These are phyloP conservation scores for Leptoteleia sp. DNA, from an alignment of 1,140 invertebrate species.

Conservation along the genomic window DNA sequence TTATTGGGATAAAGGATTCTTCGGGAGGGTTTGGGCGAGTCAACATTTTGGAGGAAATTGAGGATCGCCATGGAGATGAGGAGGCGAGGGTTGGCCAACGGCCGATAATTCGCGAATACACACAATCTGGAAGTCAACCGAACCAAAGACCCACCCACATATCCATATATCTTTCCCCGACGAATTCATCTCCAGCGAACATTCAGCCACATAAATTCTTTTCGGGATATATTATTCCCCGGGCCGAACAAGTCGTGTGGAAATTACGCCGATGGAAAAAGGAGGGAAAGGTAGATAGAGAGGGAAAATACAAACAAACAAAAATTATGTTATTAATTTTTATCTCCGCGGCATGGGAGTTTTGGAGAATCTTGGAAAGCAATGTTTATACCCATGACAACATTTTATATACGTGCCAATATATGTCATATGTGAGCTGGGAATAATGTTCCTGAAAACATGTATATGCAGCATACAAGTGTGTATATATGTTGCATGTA, in stretches of 20 bases:
- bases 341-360: not conserved
- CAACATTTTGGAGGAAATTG: conserved; percentile 59
- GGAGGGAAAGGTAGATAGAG: too few relatives aligned
- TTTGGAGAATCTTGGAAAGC: too few relatives aligned
- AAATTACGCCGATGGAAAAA: conserved; percentile 24
- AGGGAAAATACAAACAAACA: too few relatives aligned
- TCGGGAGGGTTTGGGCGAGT: conserved; percentile 43
- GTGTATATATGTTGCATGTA: too few relatives aligned
- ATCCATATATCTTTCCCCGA: conserved; percentile 52
- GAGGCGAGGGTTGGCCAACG: conserved; percentile 64
- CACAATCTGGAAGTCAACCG: conserved; percentile 68
- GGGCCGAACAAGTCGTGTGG: conserved; percentile 44
- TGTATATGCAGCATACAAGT: too few relatives aligned
- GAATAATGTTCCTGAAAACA: too few relatives aligned
- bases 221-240: conserved; percentile 50
- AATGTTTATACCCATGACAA: too few relatives aligned
- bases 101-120: conserved; percentile 71
- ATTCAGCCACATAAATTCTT: conserved; percentile 56
- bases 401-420: too few relatives aligned
- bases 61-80: conserved; percentile 65
- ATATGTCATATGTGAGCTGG: too few relatives aligned
- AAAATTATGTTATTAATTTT: conserved; percentile 36
- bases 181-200: conserved; percentile 59
- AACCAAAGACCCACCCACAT: conserved; percentile 62
- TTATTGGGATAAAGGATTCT: conserved; percentile 64